Base-by-base conservation (phyloP, 1,140 invertebrate species). In the Lordiphosa clarofinis region DNA sequence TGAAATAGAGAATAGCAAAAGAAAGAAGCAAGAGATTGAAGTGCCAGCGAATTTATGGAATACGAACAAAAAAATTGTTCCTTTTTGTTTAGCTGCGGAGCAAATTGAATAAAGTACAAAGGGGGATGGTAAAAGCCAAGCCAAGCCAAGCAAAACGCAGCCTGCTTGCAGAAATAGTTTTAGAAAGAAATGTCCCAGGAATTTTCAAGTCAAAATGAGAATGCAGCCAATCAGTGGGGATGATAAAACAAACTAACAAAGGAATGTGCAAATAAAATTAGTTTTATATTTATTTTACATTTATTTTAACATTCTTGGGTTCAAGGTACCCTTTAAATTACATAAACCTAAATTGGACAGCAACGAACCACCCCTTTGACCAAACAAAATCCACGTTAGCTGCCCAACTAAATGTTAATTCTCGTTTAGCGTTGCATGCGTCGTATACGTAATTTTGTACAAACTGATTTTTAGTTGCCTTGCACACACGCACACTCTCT, bases 11-110 rank as follows among this genome's bases (percentile, higher is more conserved):
- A 58, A 59, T 12, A 43, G 56, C 15, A 36, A 33, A 15, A 11
- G 42, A 13, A 31, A 31, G 13, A 6, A 13, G 10, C 35, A 28
- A 28, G 56, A 66, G 78, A 82, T 82, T 82, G 76, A 82, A 82
- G 76, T 82, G 78, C 74, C 78, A 82, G 76, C 72, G 66, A 82
- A 82, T 82, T 82, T 82, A 82, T 82, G 76, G 76, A 84, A 82
- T 84, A 84, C 78, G 66, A 56, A 73, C 56, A 69, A 28, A 28
- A 24, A 28, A 28, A 71, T 81, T 65, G 61, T 36, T 50, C 21
- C 36, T 38, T 68, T 50, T 56, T 70, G 63, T 67, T 67, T 56
- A 69, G 59, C 58, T 56, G 4, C 31, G 53, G 57, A 56, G 79
- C 69, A 82, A 82, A 82, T 82, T 84, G 78, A 82, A 82, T 84